Conservation (phyloP, 2,113 vertebrate species). For the Synodontis membranacea region DNA sequence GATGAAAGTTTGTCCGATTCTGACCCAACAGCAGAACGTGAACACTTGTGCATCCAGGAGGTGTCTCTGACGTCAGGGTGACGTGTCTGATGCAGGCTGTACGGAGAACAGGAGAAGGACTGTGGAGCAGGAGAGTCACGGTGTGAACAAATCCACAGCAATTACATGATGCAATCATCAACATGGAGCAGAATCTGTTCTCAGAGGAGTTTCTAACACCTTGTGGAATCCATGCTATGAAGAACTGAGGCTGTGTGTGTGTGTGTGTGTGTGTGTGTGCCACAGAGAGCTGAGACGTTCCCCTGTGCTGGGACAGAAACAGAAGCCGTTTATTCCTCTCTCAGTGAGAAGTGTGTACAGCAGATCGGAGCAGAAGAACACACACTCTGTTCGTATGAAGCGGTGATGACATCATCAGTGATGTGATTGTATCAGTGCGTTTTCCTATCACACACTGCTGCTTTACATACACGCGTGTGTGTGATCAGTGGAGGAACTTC, state of each 20-base stretch:
- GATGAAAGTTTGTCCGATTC: no score
- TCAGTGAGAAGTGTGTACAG: background rate
- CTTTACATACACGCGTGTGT: background rate
- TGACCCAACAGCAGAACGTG: background rate
- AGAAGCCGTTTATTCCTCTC: background rate
- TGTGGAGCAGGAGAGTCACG: background rate
- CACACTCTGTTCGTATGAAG: background rate
- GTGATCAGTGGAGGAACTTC: slow-evolving; percentile 7
- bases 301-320: background rate
- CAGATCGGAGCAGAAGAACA: background rate
- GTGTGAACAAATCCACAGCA: background rate
- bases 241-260: background rate
- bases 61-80: background rate
- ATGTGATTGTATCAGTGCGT: background rate
- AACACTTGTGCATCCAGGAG: background rate
- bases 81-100: background rate
- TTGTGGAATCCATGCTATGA: background rate
- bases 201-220: background rate
- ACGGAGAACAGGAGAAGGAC: background rate
- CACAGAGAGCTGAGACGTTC: background rate
- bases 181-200: background rate
- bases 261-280: background rate
- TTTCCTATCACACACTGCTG: background rate
- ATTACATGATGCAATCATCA: background rate
- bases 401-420: background rate